Base-by-base conservation (phyloP, 2,888 invertebrate species). In the Phlogophora meticulosa region DNA sequence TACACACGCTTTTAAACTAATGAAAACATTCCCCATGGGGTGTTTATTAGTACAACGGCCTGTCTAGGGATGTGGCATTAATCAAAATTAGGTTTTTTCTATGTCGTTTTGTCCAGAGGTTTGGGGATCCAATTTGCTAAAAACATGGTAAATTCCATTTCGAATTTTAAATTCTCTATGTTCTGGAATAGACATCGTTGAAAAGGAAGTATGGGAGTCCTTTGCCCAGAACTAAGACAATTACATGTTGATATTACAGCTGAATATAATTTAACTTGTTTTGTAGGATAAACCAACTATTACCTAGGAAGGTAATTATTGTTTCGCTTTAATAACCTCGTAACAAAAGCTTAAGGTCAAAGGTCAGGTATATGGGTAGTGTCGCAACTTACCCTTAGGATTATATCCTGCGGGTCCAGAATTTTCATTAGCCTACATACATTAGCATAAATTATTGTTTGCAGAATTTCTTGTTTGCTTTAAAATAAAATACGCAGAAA, bases 1-100 rank as follows among this genome's bases (percentile, higher is more conserved):
- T 75, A 81, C 81, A 82, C 80, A 84, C 71, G 89, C 91, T 91
- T 90, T 91, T 85, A 90, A 76, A 76, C 81, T 88, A 88, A 91
- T 91, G 89, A 88, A 89, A 86, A 86, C 83, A 82, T 87, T 78
- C 82, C 82, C 87, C 48, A 61, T 71, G 79, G 83, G 72, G 57
- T 70, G 76, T 78, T 78, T 72, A 78, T 78, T 83, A 78, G 75
- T 63, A 70, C 66, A 75, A 73, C 69, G 60, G 72, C 72, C 60
- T 43, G 67, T 67, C 61, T 36, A 38, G 51, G 38, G 58, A 36
- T 11, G 36, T 15, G n/a, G 9, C 51, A 66, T 82, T 64, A 51
- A 70, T 70, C 65, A 80, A 43, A 49, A 69, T 58, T 53, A 36
- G 49, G 36, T 32, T 49, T 24, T 52, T 43, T 62, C 56, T 20